These are phyloP conservation scores for Zalophus californianus DNA, from an alignment of 2,797 vertebrate species.

Conservation along the genomic window DNA sequence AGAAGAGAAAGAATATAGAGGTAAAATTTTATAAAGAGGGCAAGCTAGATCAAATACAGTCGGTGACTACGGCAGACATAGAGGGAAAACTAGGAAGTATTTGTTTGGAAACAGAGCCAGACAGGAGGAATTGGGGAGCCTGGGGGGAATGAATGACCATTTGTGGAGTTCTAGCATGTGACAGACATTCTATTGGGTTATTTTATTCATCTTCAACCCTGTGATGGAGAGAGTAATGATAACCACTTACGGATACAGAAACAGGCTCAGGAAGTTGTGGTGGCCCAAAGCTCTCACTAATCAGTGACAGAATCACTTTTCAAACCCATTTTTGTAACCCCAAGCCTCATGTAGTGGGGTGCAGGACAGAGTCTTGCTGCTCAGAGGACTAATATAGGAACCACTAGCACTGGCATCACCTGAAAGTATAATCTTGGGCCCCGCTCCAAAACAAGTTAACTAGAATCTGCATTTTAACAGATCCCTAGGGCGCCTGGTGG, in stretches of 20 bases:
- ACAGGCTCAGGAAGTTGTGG: background rate
- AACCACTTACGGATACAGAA: background rate
- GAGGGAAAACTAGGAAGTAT: background rate
- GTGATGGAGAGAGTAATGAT: background rate
- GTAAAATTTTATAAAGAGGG: background rate
- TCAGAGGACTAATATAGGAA: background rate
- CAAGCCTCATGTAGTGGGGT: background rate
- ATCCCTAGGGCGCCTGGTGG: too few species aligned
- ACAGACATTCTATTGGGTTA: background rate
- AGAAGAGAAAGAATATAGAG: background rate
- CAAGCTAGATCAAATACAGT: background rate
- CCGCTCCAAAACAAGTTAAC: background rate
- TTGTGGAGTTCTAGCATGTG: background rate
- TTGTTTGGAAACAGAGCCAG: background rate
- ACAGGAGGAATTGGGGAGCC: background rate
- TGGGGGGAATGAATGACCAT: background rate
- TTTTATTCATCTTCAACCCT: background rate
- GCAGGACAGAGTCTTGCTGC: background rate
- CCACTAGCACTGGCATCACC: background rate
- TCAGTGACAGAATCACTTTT: background rate
- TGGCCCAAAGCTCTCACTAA: background rate
- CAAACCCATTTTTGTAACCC: background rate
- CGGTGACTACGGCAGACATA: background rate
- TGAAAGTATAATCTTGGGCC: background rate
- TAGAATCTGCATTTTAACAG: background rate